Evolutionary conservation across 2,113 vertebrate species (phyloP).

Genomic region (Eulemur macaco): DNA sequence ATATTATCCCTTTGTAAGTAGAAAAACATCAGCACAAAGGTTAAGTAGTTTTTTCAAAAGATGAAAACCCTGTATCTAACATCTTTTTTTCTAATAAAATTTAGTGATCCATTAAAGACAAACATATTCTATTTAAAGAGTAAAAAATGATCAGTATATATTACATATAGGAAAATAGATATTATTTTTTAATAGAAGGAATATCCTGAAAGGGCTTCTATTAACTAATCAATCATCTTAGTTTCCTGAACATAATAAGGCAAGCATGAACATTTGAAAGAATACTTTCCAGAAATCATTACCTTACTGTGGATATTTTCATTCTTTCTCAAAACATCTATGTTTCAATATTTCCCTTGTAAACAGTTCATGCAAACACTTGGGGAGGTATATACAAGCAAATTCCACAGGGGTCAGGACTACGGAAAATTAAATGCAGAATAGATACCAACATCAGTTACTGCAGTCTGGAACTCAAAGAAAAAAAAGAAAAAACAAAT

Average conservation of each 20-base stretch:
- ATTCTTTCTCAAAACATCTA: constrained; percentile 20
- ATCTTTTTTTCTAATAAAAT: constrained; percentile 34
- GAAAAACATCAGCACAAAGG: neutral
- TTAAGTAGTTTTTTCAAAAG: constrained; percentile 37
- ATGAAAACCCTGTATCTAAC: neutral
- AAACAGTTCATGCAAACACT: constrained; percentile 12
- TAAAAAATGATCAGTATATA: neutral
- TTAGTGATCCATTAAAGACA: neutral
- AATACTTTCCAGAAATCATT: neutral
- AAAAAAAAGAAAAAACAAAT: neutral
- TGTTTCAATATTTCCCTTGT: neutral
- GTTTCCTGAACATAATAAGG: neutral
- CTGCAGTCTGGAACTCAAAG: neutral
- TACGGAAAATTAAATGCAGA: constrained; percentile 45
- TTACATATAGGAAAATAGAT: neutral
- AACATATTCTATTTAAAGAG: neutral
- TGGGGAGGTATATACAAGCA: neutral
- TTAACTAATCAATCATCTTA: constrained; percentile 11
- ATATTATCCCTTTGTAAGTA: neutral
- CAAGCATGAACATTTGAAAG: neutral
- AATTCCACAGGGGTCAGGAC: constrained; percentile 27
- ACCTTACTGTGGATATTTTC: neutral
- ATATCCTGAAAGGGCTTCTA: constrained; percentile 6
- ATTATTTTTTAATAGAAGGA: constrained; percentile 29
- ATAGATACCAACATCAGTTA: neutral